phyloP scores from a whole-genome alignment of 2,113 vertebrate genomes.

The Cyanoderma ruficeps region DNA sequence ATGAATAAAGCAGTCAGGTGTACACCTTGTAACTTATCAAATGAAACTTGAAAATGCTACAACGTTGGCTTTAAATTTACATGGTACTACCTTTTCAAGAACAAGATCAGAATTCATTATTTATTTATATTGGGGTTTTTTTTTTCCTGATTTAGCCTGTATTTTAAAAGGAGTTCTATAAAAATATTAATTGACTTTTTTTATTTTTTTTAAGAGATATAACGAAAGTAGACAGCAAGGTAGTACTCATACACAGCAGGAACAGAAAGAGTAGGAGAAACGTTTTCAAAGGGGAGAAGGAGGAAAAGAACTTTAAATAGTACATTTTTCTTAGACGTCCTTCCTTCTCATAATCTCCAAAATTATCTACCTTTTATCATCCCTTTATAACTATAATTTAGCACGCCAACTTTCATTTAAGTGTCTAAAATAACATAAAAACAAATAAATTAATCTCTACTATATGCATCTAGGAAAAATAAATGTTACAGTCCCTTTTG shows the following conservation, averaged over 20 bases:
- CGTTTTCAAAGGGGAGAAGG: background rate
- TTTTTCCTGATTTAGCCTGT: slow-evolving; percentile 42
- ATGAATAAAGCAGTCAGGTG: background rate
- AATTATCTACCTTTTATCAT: background rate
- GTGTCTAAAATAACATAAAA: background rate
- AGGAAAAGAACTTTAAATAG: background rate
- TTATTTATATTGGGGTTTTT: slow-evolving; percentile 32
- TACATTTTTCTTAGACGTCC: background rate
- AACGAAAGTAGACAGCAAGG: background rate
- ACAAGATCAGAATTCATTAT: slow-evolving; percentile 37
- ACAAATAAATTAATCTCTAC: background rate
- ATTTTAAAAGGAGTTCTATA: slow-evolving; percentile 37
- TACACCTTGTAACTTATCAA: background rate
- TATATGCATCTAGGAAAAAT: background rate
- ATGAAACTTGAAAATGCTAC: background rate
- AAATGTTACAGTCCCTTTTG: background rate
- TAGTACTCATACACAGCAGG: background rate
- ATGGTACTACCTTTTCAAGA: slow-evolving; percentile 1
- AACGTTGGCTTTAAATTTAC: slow-evolving; percentile 12
- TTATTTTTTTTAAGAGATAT: background rate
- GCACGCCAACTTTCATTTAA: background rate
- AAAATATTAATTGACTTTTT: slow-evolving; percentile 21
- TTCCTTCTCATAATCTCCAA: background rate
- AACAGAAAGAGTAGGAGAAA: background rate
- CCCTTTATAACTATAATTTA: background rate